Evolutionary conservation across 2,797 vertebrate genomes (phyloP), one percentile per base, ranked within the genome.

Genomic region (Cossypha caffra): DNA sequence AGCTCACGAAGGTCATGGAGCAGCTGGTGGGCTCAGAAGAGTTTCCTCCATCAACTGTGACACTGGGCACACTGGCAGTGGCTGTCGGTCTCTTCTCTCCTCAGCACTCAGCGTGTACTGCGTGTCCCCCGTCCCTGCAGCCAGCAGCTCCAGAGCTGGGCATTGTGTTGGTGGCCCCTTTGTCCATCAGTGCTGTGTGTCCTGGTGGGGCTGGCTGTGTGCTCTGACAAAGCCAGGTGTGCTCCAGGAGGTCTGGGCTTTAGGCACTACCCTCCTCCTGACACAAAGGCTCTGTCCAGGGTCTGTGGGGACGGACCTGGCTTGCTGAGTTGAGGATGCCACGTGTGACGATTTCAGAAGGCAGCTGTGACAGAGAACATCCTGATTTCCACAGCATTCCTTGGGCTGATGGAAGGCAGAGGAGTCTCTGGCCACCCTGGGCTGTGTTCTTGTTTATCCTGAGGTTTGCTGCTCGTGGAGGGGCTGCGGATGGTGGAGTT

Each of bases 111-210:
- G 31, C 21, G 21, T 1, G 0, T 5, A 14, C 51, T 77, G 75
- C 29, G 58, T 0, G 0, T 37, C 26, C 57, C 45, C 66, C 4
- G 3, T 33, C 23, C 63, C 59, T 1, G 0, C 47, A 40, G 91
- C 52, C 4, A 13, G 45, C n/a, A 23, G 50, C 59, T 61, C 58
- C 1, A 14, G 89, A 50, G 63, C 42, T 37, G 33, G 33, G 26
- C 48, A 1, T 7, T 10, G 26, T 24, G 26, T 11, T 3, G 8
- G 72, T 72, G 78, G 40, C 85, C 51, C 12, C 12, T 1, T 3
- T 13, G 62, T 78, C 69, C 61, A 38, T 1, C 1, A 11, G 72
- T 5, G 10, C 51, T 20, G 16, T 1, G 47, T 2, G 4, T 51
- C 57, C 59, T 2, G 0, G 5, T 3, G 14, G 61, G 51, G 38